phyloP scores from a whole-genome alignment of 2,888 invertebrate species.

The Allolobophora icterica region DNA sequence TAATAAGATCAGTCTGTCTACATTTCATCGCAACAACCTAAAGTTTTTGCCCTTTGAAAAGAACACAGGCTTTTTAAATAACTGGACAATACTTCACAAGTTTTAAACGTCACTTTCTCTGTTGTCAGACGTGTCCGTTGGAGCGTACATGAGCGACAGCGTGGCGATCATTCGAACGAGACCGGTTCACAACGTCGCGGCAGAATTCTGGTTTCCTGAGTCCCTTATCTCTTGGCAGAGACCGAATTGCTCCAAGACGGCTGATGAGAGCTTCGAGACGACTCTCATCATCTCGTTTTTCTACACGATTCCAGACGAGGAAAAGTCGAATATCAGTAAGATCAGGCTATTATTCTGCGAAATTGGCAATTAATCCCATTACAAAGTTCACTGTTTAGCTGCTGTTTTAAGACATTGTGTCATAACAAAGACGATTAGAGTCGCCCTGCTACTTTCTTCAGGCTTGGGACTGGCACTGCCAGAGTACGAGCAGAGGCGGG shows the following conservation, averaged over 20 bases:
- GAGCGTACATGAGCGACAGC: neutral
- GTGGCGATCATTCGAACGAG: neutral
- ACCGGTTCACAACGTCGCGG: neutral
- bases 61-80: too few species aligned
- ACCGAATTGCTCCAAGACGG: conserved; percentile 8
- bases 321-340: neutral
- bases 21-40: too few species aligned
- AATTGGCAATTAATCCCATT: too few species aligned
- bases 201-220: neutral
- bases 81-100: too few species aligned
- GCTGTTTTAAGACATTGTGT: too few species aligned
- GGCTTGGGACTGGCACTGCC: too few species aligned
- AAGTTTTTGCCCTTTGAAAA: too few species aligned
- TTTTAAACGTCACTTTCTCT: neutral
- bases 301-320: neutral
- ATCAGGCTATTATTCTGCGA: neutral
- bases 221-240: neutral
- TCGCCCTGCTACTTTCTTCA: too few species aligned
- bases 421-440: too few species aligned
- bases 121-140: conserved; percentile 11
- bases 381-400: too few species aligned
- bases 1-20: too few species aligned
- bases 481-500: too few species aligned
- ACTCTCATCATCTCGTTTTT: neutral
- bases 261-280: neutral